Conservation (phyloP, 2,797 vertebrate genomes). For the Prionace glauca region DNA sequence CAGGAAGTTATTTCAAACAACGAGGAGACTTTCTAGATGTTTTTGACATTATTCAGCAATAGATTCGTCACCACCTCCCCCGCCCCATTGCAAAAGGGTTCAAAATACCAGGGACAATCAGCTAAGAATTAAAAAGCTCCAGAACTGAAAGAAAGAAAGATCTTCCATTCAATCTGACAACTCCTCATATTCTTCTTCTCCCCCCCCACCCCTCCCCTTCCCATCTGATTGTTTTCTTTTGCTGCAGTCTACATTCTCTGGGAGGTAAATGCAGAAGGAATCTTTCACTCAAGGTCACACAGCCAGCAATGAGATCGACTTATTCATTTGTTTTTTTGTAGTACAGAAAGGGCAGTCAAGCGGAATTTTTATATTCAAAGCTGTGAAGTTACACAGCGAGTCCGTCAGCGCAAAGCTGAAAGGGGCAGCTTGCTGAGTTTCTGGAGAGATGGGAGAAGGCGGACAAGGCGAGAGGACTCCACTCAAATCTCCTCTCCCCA, state of each 20-base stretch:
- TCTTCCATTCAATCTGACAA: background rate
- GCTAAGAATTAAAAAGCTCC: conserved; percentile 10
- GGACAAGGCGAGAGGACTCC: background rate
- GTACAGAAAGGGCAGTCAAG: background rate
- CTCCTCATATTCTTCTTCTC: background rate
- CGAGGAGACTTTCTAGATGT: background rate
- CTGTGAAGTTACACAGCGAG: background rate
- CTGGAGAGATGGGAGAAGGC: background rate
- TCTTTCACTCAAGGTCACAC: background rate
- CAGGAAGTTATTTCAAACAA: background rate
- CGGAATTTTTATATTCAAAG: background rate
- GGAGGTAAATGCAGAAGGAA: background rate
- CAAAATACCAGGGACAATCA: background rate
- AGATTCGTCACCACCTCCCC: background rate
- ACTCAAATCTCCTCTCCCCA: no score
- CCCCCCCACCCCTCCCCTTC: background rate
- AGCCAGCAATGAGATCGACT: background rate
- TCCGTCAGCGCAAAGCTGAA: background rate
- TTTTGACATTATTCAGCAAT: background rate
- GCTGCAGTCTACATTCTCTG: background rate
- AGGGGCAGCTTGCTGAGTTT: background rate
- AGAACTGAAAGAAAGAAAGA: background rate
- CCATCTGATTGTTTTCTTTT: background rate
- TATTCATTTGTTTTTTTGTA: background rate
- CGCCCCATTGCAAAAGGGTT: background rate